Percentiles rank a stretch among this genome's conserved stretches.
Evolutionary conservation across 2,113 vertebrate species (phyloP).

Genomic region (Camelus bactrianus): DNA sequence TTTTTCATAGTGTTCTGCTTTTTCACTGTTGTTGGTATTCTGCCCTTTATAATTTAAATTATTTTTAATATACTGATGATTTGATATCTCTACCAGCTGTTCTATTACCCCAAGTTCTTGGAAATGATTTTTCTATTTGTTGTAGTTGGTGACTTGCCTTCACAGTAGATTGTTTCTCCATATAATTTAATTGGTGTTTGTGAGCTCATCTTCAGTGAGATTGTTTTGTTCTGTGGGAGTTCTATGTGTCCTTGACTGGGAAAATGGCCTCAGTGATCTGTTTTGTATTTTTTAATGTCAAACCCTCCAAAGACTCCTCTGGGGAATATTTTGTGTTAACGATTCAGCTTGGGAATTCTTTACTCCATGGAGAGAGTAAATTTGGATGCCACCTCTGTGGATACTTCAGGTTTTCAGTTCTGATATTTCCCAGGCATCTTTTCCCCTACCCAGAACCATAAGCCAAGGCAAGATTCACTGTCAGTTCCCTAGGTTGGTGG

Average conservation of each 20-base stretch:
- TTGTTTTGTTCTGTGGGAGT: not conserved
- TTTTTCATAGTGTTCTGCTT: not conserved
- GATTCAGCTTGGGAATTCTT: not conserved
- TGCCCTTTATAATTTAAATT: not conserved
- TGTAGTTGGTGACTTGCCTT: not conserved
- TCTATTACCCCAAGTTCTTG: not conserved
- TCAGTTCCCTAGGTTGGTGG: not conserved
- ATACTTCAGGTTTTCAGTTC: not conserved
- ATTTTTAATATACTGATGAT: not conserved
- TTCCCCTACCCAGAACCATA: not conserved
- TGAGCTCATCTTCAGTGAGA: not conserved
- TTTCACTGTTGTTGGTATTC: not conserved
- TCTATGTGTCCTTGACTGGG: not conserved
- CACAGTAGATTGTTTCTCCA: not conserved
- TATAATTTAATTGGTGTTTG: not conserved
- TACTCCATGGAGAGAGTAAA: not conserved
- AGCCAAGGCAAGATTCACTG: not conserved
- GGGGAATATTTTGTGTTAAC: not conserved
- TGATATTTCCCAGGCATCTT: not conserved
- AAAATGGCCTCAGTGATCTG: not conserved
- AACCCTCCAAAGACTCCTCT: not conserved
- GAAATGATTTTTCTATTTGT: not conserved
- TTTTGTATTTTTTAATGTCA: not conserved
- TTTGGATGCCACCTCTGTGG: not conserved
- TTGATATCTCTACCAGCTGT: not conserved